A percentile compares a stretch with the other conserved stretches of the same genome.
Conservation (phyloP, 2,888 invertebrate genomes). For the Cosmia trapezina region DNA sequence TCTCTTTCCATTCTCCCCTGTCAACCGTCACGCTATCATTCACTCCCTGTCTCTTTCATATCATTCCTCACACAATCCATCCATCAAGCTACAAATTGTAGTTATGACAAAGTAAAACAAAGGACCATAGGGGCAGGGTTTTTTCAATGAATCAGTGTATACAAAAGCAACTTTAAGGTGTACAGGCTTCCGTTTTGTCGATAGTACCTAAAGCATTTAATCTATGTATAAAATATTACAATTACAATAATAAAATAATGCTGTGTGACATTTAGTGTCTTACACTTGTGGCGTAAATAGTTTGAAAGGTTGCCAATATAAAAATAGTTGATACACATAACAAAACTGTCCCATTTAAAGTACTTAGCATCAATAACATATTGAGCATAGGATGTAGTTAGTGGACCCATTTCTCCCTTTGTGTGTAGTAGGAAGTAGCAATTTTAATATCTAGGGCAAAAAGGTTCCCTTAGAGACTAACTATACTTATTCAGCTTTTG, state of each 20-base stretch:
- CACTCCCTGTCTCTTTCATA: too few species aligned
- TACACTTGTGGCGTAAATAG: constrained; percentile 29
- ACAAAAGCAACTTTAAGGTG: too few species aligned
- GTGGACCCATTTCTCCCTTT: constrained; percentile 8
- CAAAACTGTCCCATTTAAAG: constrained; percentile 39
- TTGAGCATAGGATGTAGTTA: constrained; percentile 2
- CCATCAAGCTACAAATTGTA: too few species aligned
- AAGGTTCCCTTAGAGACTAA: too few species aligned
- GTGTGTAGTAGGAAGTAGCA: not conserved
- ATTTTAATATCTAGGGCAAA: not conserved
- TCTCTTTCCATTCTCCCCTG: too few species aligned
- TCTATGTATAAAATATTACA: constrained; percentile 2
- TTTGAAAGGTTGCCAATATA: constrained; percentile 54
- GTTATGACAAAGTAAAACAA: too few species aligned
- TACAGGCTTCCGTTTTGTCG: too few species aligned
- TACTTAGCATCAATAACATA: not conserved
- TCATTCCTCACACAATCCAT: too few species aligned
- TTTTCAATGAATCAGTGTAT: too few species aligned
- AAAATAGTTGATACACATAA: constrained; percentile 44
- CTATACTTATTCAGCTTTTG: too few species aligned
- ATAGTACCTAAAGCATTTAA: not conserved
- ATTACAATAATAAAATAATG: constrained; percentile 23
- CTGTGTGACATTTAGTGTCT: constrained; percentile 19
- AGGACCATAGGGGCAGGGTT: too few species aligned
- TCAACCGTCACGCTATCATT: too few species aligned